phyloP scores from a whole-genome alignment of 2,888 invertebrate genomes.

The Pterostichus niger region DNA sequence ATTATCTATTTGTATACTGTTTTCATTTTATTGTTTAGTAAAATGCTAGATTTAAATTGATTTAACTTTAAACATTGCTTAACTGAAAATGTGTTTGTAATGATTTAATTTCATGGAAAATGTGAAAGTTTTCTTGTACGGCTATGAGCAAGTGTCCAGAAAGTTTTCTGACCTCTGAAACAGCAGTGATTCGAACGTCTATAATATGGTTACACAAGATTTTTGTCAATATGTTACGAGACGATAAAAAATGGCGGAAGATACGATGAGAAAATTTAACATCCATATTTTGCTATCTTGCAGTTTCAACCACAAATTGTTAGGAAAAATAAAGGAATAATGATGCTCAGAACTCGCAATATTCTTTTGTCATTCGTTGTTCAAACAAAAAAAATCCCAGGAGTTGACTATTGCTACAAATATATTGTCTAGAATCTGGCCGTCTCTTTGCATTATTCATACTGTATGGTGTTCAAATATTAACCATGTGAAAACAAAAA shows the following conservation, averaged over 20 bases:
- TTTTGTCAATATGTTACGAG: slow-evolving; percentile 18
- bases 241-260: neutral
- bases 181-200: neutral
- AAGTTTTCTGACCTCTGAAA: slow-evolving; percentile 6
- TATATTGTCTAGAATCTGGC: slow-evolving; percentile 21
- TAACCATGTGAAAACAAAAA: slow-evolving; percentile 34
- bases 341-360: neutral
- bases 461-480: slow-evolving; percentile 20
- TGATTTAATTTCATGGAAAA: neutral
- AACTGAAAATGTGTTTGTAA: neutral
- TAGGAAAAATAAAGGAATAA: slow-evolving; percentile 3
- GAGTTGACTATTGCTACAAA: slow-evolving; percentile 27
- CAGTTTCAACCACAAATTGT: slow-evolving; percentile 12
- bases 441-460: slow-evolving; percentile 37
- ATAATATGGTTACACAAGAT: slow-evolving; percentile 28
- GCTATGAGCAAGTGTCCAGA: neutral
- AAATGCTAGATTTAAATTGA: no score
- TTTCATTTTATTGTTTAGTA: no score
- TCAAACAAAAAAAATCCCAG: slow-evolving; percentile 7
- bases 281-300: slow-evolving; percentile 8
- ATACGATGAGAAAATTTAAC: slow-evolving; percentile 8
- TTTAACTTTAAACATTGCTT: no score
- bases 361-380: slow-evolving; percentile 11
- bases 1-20: no score
- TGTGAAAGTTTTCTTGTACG: slow-evolving; percentile 2